Evolutionary conservation across 64 coral and sea anemone genomes (phyloP).

Genomic region (Hydrozoanthus tunicans): DNA sequence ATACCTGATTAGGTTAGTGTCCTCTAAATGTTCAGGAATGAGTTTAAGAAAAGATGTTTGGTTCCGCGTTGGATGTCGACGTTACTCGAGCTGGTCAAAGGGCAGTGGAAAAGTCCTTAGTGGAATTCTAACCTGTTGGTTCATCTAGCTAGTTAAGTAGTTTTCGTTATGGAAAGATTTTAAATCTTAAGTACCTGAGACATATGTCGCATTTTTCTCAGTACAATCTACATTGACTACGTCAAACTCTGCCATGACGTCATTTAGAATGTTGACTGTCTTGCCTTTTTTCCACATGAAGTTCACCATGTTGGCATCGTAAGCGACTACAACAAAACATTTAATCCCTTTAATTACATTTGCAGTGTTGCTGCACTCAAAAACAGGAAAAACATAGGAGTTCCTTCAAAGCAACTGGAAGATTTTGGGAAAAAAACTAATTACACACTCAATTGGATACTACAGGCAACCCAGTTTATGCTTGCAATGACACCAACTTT

Average conservation of each 20-base stretch:
- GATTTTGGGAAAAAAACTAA: too few species aligned
- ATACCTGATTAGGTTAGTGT: too few species aligned
- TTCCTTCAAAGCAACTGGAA: too few species aligned
- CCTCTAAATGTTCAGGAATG: too few species aligned
- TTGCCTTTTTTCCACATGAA: constrained; percentile 67
- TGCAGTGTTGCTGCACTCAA: background rate
- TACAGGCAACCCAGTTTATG: too few species aligned
- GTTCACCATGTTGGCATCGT: constrained; percentile 70
- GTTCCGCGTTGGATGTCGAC: too few species aligned
- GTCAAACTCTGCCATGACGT: constrained; percentile 83
- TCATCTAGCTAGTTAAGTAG: background rate
- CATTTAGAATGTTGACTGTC: constrained; percentile 64
- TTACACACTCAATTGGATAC: too few species aligned
- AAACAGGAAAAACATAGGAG: too few species aligned
- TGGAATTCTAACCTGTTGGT: background rate
- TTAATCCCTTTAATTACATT: background rate
- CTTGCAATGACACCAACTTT: too few species aligned
- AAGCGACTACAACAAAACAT: constrained; percentile 67
- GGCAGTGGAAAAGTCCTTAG: too few species aligned
- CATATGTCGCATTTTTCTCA: constrained; percentile 66
- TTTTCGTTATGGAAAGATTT: background rate
- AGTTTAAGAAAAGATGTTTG: too few species aligned
- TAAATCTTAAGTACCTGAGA: constrained; percentile 57
- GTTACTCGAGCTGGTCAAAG: too few species aligned
- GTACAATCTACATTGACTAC: constrained; percentile 61